These are phyloP conservation scores for Ptilorrhoa leucosticta DNA, from an alignment of 2,113 vertebrate genomes.

Conservation along the genomic window DNA sequence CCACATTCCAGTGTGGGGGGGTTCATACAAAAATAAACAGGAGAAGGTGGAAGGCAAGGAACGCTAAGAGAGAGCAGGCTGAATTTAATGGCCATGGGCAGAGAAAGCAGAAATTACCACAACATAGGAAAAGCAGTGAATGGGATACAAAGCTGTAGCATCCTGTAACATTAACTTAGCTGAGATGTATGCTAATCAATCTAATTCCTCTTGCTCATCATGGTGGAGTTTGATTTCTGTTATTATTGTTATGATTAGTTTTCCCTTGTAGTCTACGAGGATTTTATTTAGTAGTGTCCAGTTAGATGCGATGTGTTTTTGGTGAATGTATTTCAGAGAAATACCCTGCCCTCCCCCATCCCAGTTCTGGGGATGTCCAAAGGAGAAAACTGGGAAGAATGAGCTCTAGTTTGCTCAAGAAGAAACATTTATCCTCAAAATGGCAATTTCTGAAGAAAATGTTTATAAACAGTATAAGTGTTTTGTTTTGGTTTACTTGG, in stretches of 20 bases:
- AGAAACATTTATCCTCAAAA: not conserved
- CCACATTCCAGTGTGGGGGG: fast-evolving
- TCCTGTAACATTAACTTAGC: not conserved
- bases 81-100: not conserved
- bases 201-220: not conserved
- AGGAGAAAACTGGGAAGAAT: not conserved
- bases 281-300: not conserved
- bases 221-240: not conserved
- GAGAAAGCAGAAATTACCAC: not conserved
- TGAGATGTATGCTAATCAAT: not conserved
- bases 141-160: not conserved
- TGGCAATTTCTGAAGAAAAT: not conserved
- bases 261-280: not conserved
- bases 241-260: not conserved
- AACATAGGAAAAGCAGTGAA: not conserved
- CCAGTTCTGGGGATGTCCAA: not conserved
- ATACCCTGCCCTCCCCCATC: not conserved
- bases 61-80: not conserved
- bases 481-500: not conserved
- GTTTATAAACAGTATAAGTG: not conserved
- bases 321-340: not conserved
- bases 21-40: not conserved
- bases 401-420: not conserved
- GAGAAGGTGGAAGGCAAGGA: not conserved
- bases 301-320: not conserved